Percentiles rank a stretch among this genome's conserved stretches.
phyloP scores from a whole-genome alignment of 2,113 vertebrate genomes.

The Hepsetus odoe region DNA sequence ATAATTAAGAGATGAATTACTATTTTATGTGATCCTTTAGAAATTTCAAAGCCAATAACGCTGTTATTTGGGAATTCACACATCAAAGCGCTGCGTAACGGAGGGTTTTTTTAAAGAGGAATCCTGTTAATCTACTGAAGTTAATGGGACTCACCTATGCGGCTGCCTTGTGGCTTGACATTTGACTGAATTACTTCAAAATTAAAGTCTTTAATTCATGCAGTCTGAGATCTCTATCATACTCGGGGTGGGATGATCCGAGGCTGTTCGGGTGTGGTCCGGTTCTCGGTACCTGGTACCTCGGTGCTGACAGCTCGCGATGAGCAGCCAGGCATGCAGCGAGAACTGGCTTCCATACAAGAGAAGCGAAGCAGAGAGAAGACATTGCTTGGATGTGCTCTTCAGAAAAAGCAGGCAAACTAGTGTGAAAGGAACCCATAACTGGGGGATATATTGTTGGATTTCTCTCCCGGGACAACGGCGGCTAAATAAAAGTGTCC shows the following conservation, averaged over 20 bases:
- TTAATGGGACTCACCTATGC: too few species aligned
- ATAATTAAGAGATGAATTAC: too few species aligned
- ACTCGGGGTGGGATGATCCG: neutral
- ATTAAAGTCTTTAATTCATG: too few species aligned
- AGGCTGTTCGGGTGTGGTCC: neutral
- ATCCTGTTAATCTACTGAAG: too few species aligned
- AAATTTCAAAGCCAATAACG: too few species aligned
- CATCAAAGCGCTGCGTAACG: too few species aligned
- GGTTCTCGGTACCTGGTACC: neutral
- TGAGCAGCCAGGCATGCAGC: slow-evolving; percentile 28
- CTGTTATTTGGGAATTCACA: too few species aligned
- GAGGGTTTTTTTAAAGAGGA: too few species aligned
- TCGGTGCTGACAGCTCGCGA: too few species aligned
- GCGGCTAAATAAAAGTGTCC: slow-evolving; percentile 26
- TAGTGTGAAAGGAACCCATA: neutral
- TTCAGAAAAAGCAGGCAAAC: slow-evolving; percentile 1
- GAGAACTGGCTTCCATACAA: slow-evolving; percentile 10
- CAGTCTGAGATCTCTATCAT: neutral
- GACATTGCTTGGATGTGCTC: slow-evolving; percentile 5
- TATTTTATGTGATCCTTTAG: too few species aligned
- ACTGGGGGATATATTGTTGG: slow-evolving; percentile 21
- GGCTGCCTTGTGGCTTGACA: too few species aligned
- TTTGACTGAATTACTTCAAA: too few species aligned
- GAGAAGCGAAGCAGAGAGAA: neutral
- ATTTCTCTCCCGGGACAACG: slow-evolving; percentile 38